These are phyloP conservation scores for Ciona savignyi DNA, from an alignment of 23 tunicate genomes.

Conservation along the genomic window DNA sequence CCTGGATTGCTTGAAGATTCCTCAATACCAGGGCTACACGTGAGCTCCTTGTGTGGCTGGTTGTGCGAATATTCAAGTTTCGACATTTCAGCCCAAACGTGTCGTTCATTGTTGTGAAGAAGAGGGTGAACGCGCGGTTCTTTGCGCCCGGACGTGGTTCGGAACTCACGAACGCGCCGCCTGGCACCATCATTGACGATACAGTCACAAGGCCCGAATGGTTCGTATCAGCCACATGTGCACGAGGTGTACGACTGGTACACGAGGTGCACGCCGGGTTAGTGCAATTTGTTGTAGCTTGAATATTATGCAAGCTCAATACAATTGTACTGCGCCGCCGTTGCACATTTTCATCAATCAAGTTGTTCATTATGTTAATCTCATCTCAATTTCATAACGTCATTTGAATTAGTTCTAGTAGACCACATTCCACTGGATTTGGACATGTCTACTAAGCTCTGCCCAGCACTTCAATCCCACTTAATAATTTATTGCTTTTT, in stretches of 20 bases:
- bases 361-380: too few species aligned
- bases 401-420: too few species aligned
- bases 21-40: conserved; percentile 41
- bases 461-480: too few species aligned
- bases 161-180: conserved; percentile 63
- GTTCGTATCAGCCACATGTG: conserved; percentile 16
- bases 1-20: conserved; percentile 48
- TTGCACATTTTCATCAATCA: not conserved
- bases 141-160: conserved; percentile 24
- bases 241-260: not conserved
- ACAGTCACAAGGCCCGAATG: conserved; percentile 77
- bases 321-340: conserved; percentile 34
- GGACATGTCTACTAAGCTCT: too few species aligned
- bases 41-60: conserved; percentile 4
- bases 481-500: too few species aligned
- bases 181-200: conserved; percentile 88
- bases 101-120: conserved; percentile 84
- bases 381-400: too few species aligned
- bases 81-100: conserved; percentile 60
- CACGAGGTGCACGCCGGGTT: conserved; percentile 3
- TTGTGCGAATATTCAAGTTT: not conserved
- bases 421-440: too few species aligned
- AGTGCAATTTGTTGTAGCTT: conserved; percentile 99
- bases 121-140: conserved; percentile 77
- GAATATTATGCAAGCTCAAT: conserved; percentile 58